Conservation (phyloP, 1,140 invertebrate genomes). For the Drosophila ambigua region DNA sequence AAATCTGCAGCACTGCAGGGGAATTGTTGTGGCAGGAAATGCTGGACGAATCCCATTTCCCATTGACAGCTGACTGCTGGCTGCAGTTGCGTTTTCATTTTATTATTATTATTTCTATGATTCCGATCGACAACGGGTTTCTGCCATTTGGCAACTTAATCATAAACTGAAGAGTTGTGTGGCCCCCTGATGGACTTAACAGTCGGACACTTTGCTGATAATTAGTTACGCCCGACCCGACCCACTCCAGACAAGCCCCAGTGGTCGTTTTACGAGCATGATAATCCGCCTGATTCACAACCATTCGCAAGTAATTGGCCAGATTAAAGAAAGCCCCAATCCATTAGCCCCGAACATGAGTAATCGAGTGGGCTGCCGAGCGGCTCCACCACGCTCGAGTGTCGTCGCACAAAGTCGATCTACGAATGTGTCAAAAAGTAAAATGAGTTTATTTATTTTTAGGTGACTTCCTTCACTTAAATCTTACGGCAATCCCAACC, state of each 20-base stretch:
- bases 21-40: conserved; percentile 52
- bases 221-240: conserved; percentile 14
- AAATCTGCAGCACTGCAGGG: conserved; percentile 58
- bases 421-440: not conserved
- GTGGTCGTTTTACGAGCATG: conserved; percentile 1
- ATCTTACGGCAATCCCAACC: too few species aligned
- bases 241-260: conserved; percentile 1
- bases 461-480: too few species aligned
- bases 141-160: conserved; percentile 6
- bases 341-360: conserved; percentile 33
- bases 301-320: conserved; percentile 29
- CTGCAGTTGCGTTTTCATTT: conserved; percentile 50
- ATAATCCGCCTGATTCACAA: conserved; percentile 21
- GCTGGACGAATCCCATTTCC: conserved; percentile 1
- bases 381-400: not conserved
- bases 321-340: conserved; percentile 26
- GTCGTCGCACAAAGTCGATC: conserved; percentile 10
- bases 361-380: conserved; percentile 24
- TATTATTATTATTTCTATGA: conserved; percentile 44
- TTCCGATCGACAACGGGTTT: conserved; percentile 27
- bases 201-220: conserved; percentile 9
- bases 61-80: conserved; percentile 48
- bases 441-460: conserved; percentile 20
- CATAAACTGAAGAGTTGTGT: conserved; percentile 19
- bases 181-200: conserved; percentile 19